Evolutionary conservation across 2,797 vertebrate species (phyloP).

Genomic region (Fundulus diaphanus): DNA sequence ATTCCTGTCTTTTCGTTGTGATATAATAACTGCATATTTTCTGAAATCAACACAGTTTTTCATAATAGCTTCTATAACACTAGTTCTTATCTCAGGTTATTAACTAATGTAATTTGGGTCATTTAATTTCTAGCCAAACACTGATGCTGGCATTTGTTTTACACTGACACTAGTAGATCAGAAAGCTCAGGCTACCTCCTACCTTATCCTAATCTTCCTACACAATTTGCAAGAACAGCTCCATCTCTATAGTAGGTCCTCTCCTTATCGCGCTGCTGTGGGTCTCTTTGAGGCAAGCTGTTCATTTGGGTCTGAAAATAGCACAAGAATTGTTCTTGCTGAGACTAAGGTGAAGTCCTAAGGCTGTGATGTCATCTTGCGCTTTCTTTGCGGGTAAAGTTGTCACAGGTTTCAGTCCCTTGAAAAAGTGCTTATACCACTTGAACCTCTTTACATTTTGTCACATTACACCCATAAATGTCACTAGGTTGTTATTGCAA

Average conservation of each 20-base stretch:
- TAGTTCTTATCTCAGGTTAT: conserved; percentile 41
- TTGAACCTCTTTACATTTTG: neutral
- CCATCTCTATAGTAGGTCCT: conserved; percentile 22
- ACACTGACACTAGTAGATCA: neutral
- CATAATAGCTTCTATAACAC: conserved; percentile 38
- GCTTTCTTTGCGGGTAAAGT: conserved; percentile 18
- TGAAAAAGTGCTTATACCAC: neutral
- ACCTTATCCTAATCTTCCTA: conserved; percentile 18
- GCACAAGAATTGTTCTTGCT: conserved; percentile 43
- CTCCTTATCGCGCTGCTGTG: conserved; percentile 25
- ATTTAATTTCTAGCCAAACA: conserved; percentile 36
- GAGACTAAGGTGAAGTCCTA: conserved; percentile 52
- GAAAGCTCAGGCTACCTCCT: neutral
- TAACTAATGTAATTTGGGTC: conserved; percentile 14
- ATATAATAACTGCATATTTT: conserved; percentile 60
- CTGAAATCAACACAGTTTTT: conserved; percentile 43
- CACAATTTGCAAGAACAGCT: conserved; percentile 5
- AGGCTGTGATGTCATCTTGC: conserved; percentile 44
- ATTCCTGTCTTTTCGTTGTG: conserved; percentile 61
- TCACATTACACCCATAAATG: neutral
- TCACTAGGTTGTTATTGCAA: no score
- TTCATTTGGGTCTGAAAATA: conserved; percentile 63
- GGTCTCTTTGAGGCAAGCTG: conserved; percentile 47
- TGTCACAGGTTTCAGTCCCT: conserved; percentile 22
- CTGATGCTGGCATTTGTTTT: conserved; percentile 5